Evolutionary conservation across 1,140 invertebrate species (phyloP), one percentile per base, ranked within the genome.

Genomic region (Hestina assimilis): DNA sequence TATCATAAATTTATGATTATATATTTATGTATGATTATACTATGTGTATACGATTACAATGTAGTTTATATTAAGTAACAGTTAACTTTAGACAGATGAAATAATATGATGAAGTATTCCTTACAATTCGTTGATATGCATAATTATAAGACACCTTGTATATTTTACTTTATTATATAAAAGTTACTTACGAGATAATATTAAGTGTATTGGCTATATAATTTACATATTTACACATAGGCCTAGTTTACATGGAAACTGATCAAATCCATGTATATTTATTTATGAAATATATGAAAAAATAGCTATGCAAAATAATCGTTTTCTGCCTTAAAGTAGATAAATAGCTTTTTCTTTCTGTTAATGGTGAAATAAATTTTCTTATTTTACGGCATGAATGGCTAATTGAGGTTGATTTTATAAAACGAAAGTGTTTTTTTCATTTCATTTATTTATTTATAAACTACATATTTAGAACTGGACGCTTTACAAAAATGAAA

Each of bases 101-200:
- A 48, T 62, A 52, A 57, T n/a, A n/a, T n/a, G 35, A 59, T 51
- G 56, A 52, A 51, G 19, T 72, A 69, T 66, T 64, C 72, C 66
- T 75, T 79, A 83, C 67, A 72, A 75, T 84, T 87, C 82, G 82
- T 87, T 87, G 84, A 87, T 87, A 87, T 87, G 84, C 84, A 87
- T 87, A 84, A 76, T 83, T 73, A 72, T 85, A 87, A 84, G 84
- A 87, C 84, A 87, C 84, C 77, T 84, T 84, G 82, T 84, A 85
- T 69, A 84, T 68, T 59, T 54, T 63, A 62, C 20, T 56, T 62
- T 64, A 62, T 38, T 52, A 64, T 67, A 69, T 46, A 69, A 66
- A 63, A 63, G 43, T 47, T 47, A 47, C n/a, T 40, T 48, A 48
- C 41, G 12, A 51, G 35, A 42, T 52, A 51, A 54, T 8, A 12